A percentile compares a stretch with the other conserved stretches of the same genome.
Conservation (phyloP, 2,888 invertebrate species). For the Ochropleura plecta region DNA sequence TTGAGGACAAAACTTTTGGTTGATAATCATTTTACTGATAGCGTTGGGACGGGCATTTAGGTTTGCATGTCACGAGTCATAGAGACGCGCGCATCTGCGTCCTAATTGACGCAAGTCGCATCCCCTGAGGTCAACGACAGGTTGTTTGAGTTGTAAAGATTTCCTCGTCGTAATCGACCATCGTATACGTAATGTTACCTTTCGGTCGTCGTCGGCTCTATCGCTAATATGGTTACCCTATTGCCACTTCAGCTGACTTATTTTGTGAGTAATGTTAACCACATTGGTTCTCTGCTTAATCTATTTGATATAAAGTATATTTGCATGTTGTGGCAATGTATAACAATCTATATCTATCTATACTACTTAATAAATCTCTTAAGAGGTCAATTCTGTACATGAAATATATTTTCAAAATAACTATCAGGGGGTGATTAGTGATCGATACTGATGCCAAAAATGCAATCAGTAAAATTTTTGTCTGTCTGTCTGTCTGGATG, state of each 20-base stretch:
- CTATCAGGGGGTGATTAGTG: no score
- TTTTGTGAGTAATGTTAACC: not conserved
- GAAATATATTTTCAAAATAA: no score
- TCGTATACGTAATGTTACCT: not conserved
- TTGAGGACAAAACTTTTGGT: no score
- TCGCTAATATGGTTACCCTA: not conserved
- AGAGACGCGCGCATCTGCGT: not conserved
- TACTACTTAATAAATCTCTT: no score
- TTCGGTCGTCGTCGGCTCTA: not conserved
- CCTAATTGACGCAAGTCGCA: not conserved
- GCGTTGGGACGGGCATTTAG: no score
- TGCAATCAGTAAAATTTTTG: no score
- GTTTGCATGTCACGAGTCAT: no score
- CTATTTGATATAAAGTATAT: not conserved
- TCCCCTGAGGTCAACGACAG: not conserved
- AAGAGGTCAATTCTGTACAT: no score
- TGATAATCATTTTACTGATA: no score
- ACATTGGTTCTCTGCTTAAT: not conserved
- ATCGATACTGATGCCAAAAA: no score
- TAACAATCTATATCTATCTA: not conserved
- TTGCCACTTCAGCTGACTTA: not conserved
- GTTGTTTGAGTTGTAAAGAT: not conserved
- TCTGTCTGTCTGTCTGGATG: no score
- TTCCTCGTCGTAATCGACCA: not conserved
- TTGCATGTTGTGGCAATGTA: not conserved